phyloP scores from a whole-genome alignment of 2,113 vertebrate species.

The Laticauda laticaudata region DNA sequence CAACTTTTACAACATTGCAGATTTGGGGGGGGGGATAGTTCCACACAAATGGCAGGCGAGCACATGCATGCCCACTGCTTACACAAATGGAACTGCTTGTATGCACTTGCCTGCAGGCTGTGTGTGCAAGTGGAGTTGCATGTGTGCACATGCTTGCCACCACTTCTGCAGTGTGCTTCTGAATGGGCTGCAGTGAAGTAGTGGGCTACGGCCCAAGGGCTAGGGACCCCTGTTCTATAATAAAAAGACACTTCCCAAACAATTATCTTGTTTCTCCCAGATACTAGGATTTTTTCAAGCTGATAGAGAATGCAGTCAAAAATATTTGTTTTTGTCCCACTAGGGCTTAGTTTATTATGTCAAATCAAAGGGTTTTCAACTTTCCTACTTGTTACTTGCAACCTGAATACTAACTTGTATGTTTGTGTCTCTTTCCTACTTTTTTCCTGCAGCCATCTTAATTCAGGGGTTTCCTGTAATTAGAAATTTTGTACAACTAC shows the following conservation, averaged over 20 bases:
- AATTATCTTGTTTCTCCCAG: neutral
- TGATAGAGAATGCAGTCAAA: too few relatives aligned
- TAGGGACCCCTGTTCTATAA: neutral
- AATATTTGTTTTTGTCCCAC: neutral
- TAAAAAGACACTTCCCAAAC: neutral
- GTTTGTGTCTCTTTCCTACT: neutral
- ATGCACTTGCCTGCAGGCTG: too few relatives aligned
- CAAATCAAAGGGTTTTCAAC: neutral
- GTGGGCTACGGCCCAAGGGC: too few relatives aligned
- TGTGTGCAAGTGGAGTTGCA: too few relatives aligned
- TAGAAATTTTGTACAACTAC: neutral
- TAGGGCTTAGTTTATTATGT: neutral
- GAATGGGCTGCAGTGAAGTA: too few relatives aligned
- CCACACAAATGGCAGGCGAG: too few relatives aligned
- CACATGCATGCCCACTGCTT: too few relatives aligned
- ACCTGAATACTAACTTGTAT: neutral
- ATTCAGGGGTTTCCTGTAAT: neutral
- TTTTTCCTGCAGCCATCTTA: neutral
- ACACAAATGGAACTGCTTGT: too few relatives aligned
- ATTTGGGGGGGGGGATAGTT: too few relatives aligned
- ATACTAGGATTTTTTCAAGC: neutral
- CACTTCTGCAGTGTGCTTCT: too few relatives aligned
- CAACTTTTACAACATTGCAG: too few relatives aligned
- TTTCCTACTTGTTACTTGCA: neutral
- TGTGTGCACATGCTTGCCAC: too few relatives aligned